These are phyloP conservation scores for Anisognathus igniventris DNA, from an alignment of 2,797 vertebrate genomes.

Conservation along the genomic window DNA sequence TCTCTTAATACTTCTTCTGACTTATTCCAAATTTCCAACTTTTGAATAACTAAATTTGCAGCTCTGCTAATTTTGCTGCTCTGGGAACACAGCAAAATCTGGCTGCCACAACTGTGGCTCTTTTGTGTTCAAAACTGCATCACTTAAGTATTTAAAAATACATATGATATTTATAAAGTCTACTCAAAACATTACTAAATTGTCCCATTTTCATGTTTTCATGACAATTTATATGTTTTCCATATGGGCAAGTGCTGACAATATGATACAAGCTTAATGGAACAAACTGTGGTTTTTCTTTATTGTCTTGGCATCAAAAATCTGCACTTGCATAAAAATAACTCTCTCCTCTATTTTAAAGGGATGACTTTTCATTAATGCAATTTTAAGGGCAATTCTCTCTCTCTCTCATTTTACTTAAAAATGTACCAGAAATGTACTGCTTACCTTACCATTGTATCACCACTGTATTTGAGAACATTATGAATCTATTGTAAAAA, in stretches of 20 bases:
- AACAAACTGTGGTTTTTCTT: slow-evolving; percentile 58
- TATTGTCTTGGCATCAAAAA: slow-evolving; percentile 69
- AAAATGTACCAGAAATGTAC: background rate
- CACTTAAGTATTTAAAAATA: slow-evolving; percentile 72
- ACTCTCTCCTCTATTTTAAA: slow-evolving; percentile 20
- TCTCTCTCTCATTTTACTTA: background rate
- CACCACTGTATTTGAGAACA: background rate
- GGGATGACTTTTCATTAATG: slow-evolving; percentile 11
- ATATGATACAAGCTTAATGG: slow-evolving; percentile 69
- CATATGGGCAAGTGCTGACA: slow-evolving; percentile 75
- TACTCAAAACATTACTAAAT: slow-evolving; percentile 74
- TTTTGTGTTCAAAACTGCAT: slow-evolving; percentile 63
- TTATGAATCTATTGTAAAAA: background rate
- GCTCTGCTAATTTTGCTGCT: slow-evolving; percentile 41
- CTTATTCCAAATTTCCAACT: slow-evolving; percentile 17
- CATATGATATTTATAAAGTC: slow-evolving; percentile 66
- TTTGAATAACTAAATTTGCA: slow-evolving; percentile 27
- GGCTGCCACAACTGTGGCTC: slow-evolving; percentile 45
- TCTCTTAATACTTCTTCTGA: background rate
- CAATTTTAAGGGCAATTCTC: background rate
- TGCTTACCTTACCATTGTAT: background rate
- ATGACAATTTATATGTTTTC: slow-evolving; percentile 77
- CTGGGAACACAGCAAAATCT: slow-evolving; percentile 53
- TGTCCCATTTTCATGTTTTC: slow-evolving; percentile 74
- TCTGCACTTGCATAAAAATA: slow-evolving; percentile 67